Percentiles rank a stretch among this genome's conserved stretches.
Evolutionary conservation across 2,888 invertebrate genomes (phyloP).

Genomic region (Andrena haemorrhoa): DNA sequence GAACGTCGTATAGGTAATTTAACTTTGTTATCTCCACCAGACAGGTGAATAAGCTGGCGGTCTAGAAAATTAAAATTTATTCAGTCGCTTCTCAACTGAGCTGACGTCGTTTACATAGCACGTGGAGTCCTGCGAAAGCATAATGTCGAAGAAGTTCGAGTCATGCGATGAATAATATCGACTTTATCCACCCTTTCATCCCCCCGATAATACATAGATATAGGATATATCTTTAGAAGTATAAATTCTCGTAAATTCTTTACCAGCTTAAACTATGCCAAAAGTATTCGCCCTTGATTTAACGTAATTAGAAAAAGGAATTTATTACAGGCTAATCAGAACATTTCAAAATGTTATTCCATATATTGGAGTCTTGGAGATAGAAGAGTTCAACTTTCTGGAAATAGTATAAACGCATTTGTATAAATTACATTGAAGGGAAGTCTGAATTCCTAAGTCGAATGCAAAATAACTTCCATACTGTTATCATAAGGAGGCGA

Average conservation of each 20-base stretch:
- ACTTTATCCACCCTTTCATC: conserved; percentile 21
- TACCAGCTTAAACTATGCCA: no score
- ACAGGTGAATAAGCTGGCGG: conserved; percentile 39
- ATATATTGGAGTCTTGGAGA: no score
- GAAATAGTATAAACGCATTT: no score
- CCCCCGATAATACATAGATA: conserved; percentile 7
- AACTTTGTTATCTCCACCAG: conserved; percentile 35
- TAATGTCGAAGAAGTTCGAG: conserved; percentile 29
- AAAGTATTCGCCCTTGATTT: no score
- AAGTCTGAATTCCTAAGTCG: no score
- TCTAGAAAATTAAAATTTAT: conserved; percentile 54
- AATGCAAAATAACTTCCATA: no score
- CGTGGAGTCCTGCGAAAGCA: conserved; percentile 6
- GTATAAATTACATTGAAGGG: no score
- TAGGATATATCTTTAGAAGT: not conserved
- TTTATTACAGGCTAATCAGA: no score
- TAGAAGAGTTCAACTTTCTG: no score
- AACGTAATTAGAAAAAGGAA: no score
- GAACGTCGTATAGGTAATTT: conserved; percentile 34
- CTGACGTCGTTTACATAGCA: not conserved
- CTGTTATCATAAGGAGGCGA: no score
- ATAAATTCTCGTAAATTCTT: not conserved
- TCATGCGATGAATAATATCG: conserved; percentile 37
- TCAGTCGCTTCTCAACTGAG: conserved; percentile 25
- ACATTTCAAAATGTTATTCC: no score